A percentile compares a stretch with the other conserved stretches of the same genome.
Evolutionary conservation across 2,113 vertebrate genomes (phyloP).

Genomic region (Ornithorhynchus anatinus): DNA sequence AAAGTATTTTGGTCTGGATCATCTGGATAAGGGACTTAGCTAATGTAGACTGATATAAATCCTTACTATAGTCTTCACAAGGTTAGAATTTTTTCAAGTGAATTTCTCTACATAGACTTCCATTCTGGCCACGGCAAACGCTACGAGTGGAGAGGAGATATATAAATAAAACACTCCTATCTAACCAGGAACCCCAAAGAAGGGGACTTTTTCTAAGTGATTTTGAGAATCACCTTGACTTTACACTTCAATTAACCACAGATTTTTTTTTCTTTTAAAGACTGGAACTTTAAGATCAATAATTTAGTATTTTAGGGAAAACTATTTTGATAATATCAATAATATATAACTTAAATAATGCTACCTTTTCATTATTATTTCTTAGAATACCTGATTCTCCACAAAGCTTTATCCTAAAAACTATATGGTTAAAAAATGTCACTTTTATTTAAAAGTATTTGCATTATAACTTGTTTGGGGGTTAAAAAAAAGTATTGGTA

Average conservation of each 20-base stretch:
- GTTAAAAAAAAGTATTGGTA: slow-evolving; percentile 52
- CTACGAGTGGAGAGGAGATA: not conserved
- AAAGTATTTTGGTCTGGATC: not conserved
- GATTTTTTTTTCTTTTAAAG: not conserved
- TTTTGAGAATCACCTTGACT: not conserved
- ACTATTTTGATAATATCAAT: not conserved
- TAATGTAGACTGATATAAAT: not conserved
- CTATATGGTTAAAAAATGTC: too few species aligned
- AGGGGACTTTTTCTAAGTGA: not conserved
- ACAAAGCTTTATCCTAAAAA: not conserved
- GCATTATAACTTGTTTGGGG: slow-evolving; percentile 50
- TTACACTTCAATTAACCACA: not conserved
- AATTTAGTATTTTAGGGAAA: not conserved
- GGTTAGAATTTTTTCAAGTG: too few species aligned
- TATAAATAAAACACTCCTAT: not conserved
- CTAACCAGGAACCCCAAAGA: not conserved
- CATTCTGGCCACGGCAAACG: too few species aligned
- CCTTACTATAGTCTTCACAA: not conserved
- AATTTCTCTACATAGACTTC: too few species aligned
- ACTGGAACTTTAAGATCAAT: not conserved
- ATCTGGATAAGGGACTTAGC: not conserved
- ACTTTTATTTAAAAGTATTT: slow-evolving; percentile 20
- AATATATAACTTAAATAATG: slow-evolving; percentile 49
- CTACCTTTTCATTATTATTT: slow-evolving; percentile 8
- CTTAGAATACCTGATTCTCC: not conserved